phyloP scores from a whole-genome alignment of 2,797 vertebrate genomes.

The Pampus argenteus region DNA sequence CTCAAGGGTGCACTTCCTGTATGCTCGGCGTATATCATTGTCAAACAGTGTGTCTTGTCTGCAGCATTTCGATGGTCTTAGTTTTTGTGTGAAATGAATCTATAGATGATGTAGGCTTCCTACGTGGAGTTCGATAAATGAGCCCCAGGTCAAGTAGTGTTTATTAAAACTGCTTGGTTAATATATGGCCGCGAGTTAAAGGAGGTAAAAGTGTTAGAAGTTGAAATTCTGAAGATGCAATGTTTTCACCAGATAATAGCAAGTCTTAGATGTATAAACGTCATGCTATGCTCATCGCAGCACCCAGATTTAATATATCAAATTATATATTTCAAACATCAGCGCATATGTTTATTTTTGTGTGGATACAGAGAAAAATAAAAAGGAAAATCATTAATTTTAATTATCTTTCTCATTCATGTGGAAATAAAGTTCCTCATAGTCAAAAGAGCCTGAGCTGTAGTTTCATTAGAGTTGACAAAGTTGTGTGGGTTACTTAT shows the following conservation, averaged over 20 bases:
- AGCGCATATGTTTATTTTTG: not conserved
- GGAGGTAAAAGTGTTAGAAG: no score
- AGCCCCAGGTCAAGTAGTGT: not conserved
- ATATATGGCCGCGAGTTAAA: no score
- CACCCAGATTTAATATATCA: not conserved
- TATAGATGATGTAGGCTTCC: not conserved
- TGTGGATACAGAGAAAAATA: not conserved
- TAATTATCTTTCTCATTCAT: not conserved
- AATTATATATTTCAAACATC: not conserved
- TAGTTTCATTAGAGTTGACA: not conserved
- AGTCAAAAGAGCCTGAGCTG: not conserved
- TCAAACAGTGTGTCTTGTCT: constrained; percentile 10
- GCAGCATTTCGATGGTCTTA: constrained; percentile 9
- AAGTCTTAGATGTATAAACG: not conserved
- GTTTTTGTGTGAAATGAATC: constrained; percentile 10
- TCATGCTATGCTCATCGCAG: not conserved
- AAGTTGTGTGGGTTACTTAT: constrained; percentile 28
- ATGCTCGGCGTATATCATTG: constrained; percentile 6
- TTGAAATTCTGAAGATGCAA: not conserved
- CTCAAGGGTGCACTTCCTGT: constrained; percentile 5
- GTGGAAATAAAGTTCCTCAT: not conserved
- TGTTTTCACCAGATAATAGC: not conserved
- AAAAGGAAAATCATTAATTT: not conserved
- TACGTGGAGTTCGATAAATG: not conserved
- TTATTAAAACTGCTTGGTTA: no score